phyloP scores from a whole-genome alignment of 2,113 vertebrate genomes.

The Mustela nigripes region DNA sequence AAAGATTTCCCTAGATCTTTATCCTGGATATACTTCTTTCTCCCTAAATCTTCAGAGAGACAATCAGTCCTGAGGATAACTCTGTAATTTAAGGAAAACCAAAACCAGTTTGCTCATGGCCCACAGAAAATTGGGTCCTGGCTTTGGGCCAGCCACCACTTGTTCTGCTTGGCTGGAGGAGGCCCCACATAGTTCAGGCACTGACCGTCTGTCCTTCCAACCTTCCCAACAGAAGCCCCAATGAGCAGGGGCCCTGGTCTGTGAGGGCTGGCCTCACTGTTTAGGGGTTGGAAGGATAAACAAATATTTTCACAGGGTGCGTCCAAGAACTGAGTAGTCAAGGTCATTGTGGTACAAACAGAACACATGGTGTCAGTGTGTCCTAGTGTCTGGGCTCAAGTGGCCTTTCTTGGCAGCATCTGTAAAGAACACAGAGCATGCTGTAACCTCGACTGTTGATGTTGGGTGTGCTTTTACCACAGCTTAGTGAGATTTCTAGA shows the following conservation, averaged over 20 bases:
- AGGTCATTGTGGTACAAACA: slow-evolving; percentile 80
- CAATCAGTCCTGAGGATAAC: slow-evolving; percentile 16
- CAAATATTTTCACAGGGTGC: slow-evolving; percentile 85
- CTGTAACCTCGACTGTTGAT: slow-evolving; percentile 47
- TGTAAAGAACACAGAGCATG: slow-evolving; percentile 68
- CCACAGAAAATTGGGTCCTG: neutral
- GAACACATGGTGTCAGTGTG: slow-evolving; percentile 76
- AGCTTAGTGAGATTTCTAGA: slow-evolving; percentile 58
- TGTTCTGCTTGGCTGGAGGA: neutral
- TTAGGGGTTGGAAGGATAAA: slow-evolving; percentile 75
- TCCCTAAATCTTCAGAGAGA: neutral
- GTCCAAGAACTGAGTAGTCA: slow-evolving; percentile 78
- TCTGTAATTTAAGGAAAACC: slow-evolving; percentile 45
- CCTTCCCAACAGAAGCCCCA: neutral
- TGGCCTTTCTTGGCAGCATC: slow-evolving; percentile 81
- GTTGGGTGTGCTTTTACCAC: slow-evolving; percentile 17
- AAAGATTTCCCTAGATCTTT: slow-evolving; percentile 25
- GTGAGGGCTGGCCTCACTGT: slow-evolving; percentile 51
- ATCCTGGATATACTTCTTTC: neutral
- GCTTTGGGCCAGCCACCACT: neutral
- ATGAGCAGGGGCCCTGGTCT: neutral
- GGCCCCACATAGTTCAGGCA: neutral
- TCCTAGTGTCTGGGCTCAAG: slow-evolving; percentile 74
- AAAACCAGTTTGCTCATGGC: neutral
- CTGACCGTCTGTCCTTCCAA: neutral